Evolutionary conservation across 2,888 invertebrate genomes (phyloP), one percentile per base, ranked within the genome.

Genomic region (Steinernema hermaphroditum): DNA sequence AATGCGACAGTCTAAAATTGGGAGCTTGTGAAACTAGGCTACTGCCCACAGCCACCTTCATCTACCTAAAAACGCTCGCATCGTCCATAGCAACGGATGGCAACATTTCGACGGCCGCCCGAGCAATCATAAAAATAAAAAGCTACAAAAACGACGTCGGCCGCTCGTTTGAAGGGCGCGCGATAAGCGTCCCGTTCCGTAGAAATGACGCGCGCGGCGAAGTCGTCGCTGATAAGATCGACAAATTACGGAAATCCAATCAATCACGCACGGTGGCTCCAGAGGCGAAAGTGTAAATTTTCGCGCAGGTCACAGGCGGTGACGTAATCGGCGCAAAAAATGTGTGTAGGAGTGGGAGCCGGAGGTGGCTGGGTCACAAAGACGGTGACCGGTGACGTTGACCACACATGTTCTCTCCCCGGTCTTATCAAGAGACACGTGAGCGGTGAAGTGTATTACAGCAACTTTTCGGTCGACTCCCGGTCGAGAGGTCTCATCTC

Each of bases 241-340:
- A 46, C 46, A 46, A 46, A 46, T 46, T 46, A 54, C 54, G 24
- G 54, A 54, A 27, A 54, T 54, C 54, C 27, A 54, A 54, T 54
- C 54, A 22, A 54, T 54, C 54, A 54, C 27, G 46, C n/a, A 19
- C 46, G 46, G 19, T n/a, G 37, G 6, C 37, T 4, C 37, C 16
- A 4, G 16, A 9, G 41, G 49, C 19, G 49, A 49, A 19, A 54
- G 27, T 54, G 14, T 54, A 46, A 46, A 16, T 16, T 54, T 54
- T 4, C 24, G 54, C 54, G 22, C 37, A 37, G 37, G 37, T 37
- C 54, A 27, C 54, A 54, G n/a, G 24, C 54, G 4, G 8, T 54
- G n/a, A 54, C 54, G 27, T 22, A 54, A 27, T 37, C 6, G 12
- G 12, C 4, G 37, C 12, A 12, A 27, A 54, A 54, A 19, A 22